Conservation (phyloP, 2,113 vertebrate species). For the Microcebus tavaratra region DNA sequence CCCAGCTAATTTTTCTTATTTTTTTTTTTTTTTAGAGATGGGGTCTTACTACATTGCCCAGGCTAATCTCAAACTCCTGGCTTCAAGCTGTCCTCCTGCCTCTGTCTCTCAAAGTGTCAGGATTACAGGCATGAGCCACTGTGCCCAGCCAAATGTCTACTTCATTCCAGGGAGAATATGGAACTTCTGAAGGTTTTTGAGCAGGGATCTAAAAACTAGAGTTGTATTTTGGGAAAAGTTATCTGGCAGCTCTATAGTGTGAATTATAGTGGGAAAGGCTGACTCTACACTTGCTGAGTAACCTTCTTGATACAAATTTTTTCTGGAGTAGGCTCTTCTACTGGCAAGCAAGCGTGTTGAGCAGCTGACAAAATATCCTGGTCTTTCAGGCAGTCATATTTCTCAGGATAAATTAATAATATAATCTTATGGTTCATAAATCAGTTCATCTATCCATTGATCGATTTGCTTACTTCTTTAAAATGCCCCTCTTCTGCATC, state of each 20-base stretch:
- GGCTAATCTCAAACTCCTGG: no score
- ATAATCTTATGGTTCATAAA: neutral
- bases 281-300: neutral
- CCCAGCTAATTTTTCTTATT: no score
- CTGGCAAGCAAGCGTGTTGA: neutral
- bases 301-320: neutral
- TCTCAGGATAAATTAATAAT: slow-evolving; percentile 45
- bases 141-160: neutral
- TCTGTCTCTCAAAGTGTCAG: no score
- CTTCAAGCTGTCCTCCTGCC: no score
- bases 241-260: neutral
- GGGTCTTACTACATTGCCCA: no score
- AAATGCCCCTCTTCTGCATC: slow-evolving; percentile 23
- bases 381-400: neutral
- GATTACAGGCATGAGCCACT: no score
- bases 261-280: neutral
- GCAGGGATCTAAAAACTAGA: neutral
- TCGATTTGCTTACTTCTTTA: neutral
- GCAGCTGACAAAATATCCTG: neutral
- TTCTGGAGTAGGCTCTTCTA: neutral
- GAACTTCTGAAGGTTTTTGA: neutral
- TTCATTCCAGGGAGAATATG: neutral
- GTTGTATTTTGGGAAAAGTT: neutral
- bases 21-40: no score
- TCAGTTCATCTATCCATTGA: neutral